Conservation (phyloP, 2,888 invertebrate species). For the Hybos culiciformis region DNA sequence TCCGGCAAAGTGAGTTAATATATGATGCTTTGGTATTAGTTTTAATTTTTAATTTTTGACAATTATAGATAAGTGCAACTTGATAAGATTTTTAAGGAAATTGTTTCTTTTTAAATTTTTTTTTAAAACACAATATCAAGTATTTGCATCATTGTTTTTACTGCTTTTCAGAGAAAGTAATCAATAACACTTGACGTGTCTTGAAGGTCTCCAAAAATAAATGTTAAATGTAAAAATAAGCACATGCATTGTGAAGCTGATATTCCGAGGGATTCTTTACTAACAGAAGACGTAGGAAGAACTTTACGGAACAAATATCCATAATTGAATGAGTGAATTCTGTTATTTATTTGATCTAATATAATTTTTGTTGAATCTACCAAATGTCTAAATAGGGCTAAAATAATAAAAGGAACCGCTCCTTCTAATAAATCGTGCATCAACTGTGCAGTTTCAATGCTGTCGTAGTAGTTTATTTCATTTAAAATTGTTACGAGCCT, state of each 20-base stretch:
- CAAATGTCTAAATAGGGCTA: constrained; percentile 6
- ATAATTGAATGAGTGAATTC: constrained; percentile 10
- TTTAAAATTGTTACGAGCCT: constrained; percentile 6
- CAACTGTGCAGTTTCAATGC: too few relatives aligned
- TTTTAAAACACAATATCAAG: constrained; percentile 4
- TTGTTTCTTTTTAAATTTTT: background rate
- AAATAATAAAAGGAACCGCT: constrained; percentile 6
- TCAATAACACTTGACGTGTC: background rate
- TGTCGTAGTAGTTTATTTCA: constrained; percentile 7
- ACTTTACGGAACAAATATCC: constrained; percentile 4
- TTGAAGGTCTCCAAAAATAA: constrained; percentile 10
- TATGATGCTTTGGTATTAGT: constrained; percentile 7
- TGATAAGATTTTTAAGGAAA: background rate
- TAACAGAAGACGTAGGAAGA: constrained; percentile 4
- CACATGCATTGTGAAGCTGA: constrained; percentile 9
- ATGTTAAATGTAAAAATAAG: constrained; percentile 7
- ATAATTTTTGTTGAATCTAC: constrained; percentile 5
- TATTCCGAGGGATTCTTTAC: constrained; percentile 7
- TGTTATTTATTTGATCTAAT: constrained; percentile 8
- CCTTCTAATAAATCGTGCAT: constrained; percentile 13
- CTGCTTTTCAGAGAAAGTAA: constrained; percentile 1
- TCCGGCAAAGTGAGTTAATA: constrained; percentile 6
- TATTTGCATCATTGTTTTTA: constrained; percentile 5
- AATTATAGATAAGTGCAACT: constrained; percentile 3
- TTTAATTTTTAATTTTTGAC: constrained; percentile 1